phyloP scores from a whole-genome alignment of 2,797 vertebrate species.

The Falco peregrinus region DNA sequence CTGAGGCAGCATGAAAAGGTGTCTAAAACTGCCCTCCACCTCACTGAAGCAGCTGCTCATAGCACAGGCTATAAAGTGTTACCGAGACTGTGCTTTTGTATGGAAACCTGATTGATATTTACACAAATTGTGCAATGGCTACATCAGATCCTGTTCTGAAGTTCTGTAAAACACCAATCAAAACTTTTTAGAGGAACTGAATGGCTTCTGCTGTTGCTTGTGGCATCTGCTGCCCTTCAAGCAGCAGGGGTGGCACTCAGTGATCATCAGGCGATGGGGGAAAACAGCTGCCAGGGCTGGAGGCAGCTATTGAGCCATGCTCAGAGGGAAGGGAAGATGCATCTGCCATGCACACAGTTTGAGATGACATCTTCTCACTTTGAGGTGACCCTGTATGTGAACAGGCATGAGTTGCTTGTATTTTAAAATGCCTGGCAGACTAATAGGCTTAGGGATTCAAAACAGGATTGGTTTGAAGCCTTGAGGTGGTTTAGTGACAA shows the following conservation, averaged over 20 bases:
- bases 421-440: background rate
- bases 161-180: background rate
- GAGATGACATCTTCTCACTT: background rate
- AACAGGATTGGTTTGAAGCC: background rate
- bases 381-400: background rate
- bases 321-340: background rate
- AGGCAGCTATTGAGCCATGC: background rate
- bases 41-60: background rate
- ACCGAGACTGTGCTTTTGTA: background rate
- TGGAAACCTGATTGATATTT: background rate
- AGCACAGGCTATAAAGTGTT: background rate
- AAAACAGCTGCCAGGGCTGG: background rate
- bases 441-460: background rate
- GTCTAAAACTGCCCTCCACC: background rate
- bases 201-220: background rate
- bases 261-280: background rate
- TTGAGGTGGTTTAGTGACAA: constrained; percentile 6
- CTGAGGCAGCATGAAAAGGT: background rate
- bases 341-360: background rate
- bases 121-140: background rate
- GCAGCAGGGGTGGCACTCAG: background rate
- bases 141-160: background rate
- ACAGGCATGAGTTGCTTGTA: background rate
- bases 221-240: constrained; percentile 6
- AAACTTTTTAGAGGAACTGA: background rate